Base-by-base conservation (phyloP, 2,113 vertebrate species). In the Syrrhaptes paradoxus region DNA sequence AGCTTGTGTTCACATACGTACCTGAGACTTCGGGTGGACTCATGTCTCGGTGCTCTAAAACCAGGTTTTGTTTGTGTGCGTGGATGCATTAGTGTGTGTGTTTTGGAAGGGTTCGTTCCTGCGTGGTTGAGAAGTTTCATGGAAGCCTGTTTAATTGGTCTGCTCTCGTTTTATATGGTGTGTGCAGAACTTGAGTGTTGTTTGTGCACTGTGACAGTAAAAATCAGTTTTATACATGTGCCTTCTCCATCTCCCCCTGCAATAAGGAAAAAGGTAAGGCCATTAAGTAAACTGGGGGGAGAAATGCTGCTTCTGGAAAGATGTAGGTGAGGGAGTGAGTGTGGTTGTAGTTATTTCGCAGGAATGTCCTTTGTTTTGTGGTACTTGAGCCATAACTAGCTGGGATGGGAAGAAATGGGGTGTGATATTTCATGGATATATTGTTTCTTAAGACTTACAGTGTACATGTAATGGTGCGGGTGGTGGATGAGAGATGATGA, bases 151-250 rank as follows among this genome's bases (percentile, higher is more conserved):
- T 73, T 80, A 70, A 51, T 82, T 1, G 0, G 2, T 32, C 22
- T 93, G 82, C 66, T 85, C 55, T 38, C 17, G 25, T 57, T 79
- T 45, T 45, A 9, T 17, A 2, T 11, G 49, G 10, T 28, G 7
- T 0, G 3, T 71, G 51, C 54, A 72, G 15, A 75, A 38, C 61
- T 48, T 4, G 3, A 1, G 13, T 43, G 54, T 62, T 17, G 0
- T 25, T 58, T 58, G 54, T 36, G 32, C 7, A 2, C 68, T 24
- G 38, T 41, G 29, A 25, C 63, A 21, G 55, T 11, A 24, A 51
- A 48, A 43, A 19, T 55, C 0, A 0, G 71, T 66, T 45, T 57
- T 28, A 13, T 13, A 26, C 22, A 3, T 2, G 0, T 4, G 1
- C 49, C 76, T 87, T 70, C 55, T 66, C 77, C 4, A 4, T 25